Base-by-base conservation (phyloP, 1,140 invertebrate genomes). In the Doryteuthis pealeii region DNA sequence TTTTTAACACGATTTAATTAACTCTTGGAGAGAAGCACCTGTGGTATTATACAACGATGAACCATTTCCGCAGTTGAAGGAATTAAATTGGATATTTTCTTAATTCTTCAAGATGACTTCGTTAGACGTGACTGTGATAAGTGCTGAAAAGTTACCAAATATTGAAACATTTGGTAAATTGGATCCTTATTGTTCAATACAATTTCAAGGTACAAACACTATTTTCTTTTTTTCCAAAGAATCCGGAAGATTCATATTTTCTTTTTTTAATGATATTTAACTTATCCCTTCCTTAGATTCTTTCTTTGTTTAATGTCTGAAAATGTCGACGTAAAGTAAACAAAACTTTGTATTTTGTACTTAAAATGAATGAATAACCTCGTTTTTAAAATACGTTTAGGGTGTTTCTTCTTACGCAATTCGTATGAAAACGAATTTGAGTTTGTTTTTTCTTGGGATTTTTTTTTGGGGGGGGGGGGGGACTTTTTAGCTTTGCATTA, bases 101-200 rank as follows among this genome's bases (percentile, higher is more conserved):
- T n/a, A n/a, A n/a, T n/a, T 32, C 66, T 31, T 33, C 66, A 68
- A 2, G 66, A 68, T 68, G 66, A 68, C 66, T 18, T 30, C 66
- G 10, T 32, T 86, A 31, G 71, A 82, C 79, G 78, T 86, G 33
- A 58, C 74, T 33, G 82, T 86, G 26, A 73, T 81, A 40, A 80
- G 80, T 54, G 87, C 86, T 10, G 82, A 78, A 8, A 86, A 84
- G 78, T 79, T 88, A 10, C 86, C 86, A 1, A 88, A 88, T 76
- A 76, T 77, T 22, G 87, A 88, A 79, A 85, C 79, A 8, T 78
- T 88, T 74, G 85, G 85, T 43, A 84, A 87, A 77, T 83, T 82
- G 58, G 87, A 88, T 76, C 87, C 87, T 8, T 87, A 86, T 49
- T 83, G 82, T 14, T 74, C 76, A 18, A 70, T 87, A 49, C 76